phyloP scores from a whole-genome alignment of 1,140 invertebrate genomes.

The Leptinotarsa defecta region DNA sequence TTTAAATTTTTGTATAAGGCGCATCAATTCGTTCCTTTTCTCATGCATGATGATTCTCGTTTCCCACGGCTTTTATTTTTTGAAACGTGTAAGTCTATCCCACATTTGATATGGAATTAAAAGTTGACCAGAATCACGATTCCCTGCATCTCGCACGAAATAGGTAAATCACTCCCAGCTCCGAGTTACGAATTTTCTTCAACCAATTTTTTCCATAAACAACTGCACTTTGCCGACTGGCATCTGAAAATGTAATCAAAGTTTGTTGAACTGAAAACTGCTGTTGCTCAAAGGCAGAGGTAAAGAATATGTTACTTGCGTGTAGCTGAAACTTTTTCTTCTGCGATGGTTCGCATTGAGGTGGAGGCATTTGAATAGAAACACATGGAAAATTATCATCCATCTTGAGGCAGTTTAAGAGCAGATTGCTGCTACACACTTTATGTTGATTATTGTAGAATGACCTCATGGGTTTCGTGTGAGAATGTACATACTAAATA shows the following conservation, averaged over 20 bases:
- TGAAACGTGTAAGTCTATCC: too few species aligned
- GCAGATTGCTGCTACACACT: neutral
- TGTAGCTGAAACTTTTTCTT: neutral
- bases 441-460: neutral
- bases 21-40: too few species aligned
- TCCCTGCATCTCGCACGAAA: neutral
- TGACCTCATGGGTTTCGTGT: neutral
- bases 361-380: conserved; percentile 7
- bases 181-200: neutral
- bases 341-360: neutral
- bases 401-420: neutral
- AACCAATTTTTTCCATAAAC: neutral
- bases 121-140: neutral
- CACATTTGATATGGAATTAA: too few species aligned
- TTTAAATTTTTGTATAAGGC: too few species aligned
- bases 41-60: too few species aligned
- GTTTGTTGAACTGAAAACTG: neutral
- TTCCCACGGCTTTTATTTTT: too few species aligned
- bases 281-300: conserved; percentile 2
- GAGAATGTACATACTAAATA: neutral
- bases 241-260: conserved; percentile 4
- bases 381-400: conserved; percentile 19
- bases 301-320: conserved; percentile 22
- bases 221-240: too few species aligned
- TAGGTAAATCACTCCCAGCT: neutral